Percentiles rank a stretch among this genome's conserved stretches.
phyloP scores from a whole-genome alignment of 2,888 invertebrate genomes.

The Meta bourneti region DNA sequence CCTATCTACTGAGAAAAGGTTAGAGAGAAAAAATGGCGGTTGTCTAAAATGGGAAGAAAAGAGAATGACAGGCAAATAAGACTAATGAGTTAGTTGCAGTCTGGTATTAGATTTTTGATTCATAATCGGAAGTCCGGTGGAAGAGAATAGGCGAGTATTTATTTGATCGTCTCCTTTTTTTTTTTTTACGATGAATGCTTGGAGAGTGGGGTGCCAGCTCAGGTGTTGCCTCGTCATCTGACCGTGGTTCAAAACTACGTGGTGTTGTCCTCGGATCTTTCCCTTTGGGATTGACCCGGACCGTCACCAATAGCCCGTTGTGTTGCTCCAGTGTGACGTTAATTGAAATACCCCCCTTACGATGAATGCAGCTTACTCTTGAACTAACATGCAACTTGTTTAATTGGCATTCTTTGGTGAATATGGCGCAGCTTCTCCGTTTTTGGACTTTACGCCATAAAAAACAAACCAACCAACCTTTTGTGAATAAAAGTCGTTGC shows the following conservation, averaged over 20 bases:
- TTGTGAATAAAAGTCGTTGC: not conserved
- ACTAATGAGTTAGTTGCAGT: slow-evolving; percentile 31
- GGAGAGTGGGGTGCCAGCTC: no score
- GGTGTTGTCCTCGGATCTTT: no score
- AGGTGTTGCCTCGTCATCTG: no score
- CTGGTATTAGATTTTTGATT: slow-evolving; percentile 28
- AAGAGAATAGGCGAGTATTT: not conserved
- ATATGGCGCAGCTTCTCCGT: not conserved
- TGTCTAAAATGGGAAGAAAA: slow-evolving; percentile 1
- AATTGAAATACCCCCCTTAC: no score
- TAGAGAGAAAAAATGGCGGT: slow-evolving; percentile 5
- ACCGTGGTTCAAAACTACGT: no score
- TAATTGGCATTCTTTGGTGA: not conserved
- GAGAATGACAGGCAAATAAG: not conserved
- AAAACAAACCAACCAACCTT: not conserved
- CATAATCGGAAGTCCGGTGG: not conserved
- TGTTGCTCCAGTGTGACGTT: no score
- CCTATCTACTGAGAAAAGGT: not conserved
- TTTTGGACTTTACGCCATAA: no score
- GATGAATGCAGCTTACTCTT: no score
- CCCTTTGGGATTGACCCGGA: no score
- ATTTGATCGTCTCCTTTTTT: not conserved
- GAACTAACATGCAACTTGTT: no score
- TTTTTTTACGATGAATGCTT: no score
- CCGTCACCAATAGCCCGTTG: no score